Evolutionary conservation across 1,140 invertebrate genomes (phyloP), one percentile per base, ranked within the genome.

Genomic region (Hycleus cichorii): DNA sequence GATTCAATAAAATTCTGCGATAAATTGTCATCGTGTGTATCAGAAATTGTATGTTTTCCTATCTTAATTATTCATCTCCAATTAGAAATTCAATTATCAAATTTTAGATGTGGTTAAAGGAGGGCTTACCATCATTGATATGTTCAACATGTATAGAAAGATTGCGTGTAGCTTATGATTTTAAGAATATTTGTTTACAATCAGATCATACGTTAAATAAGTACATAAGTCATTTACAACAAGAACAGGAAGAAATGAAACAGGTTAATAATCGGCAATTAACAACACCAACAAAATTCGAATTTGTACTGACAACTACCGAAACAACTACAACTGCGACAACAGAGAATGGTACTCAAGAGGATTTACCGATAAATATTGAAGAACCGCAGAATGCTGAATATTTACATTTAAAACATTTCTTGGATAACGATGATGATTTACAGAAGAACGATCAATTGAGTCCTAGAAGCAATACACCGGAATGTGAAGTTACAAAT

Each of bases 331-430:
- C 44, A 3, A 57, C 27, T 43, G 40, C 62, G 44, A 55, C 27
- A n/a, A 49, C 46, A 47, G 7, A 32, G 4, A 32, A 32, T 32
- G 7, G 2, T 32, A 32, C 32, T 5, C 57, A 58, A 51, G 62
- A 63, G 4, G 49, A 55, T 9, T 45, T 63, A 32, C 43, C 63
- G 2, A 57, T 59, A 40, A 64, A 55, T n/a, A 63, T 55, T 27
- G 64, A 64, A 46, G 68, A 70, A 26, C 54, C 62, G 4, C 63
- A 64, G 49, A 71, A 70, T 59, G 48, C 67, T 9, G 67, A 68
- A 42, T 72, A 68, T 62, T 26, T 70, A 43, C 70, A 72, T 62
- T 54, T 72, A n/a, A 70, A 72, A 56, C 70, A 72, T 62, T 72
- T 72, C 55, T 57, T 70, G 11, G 68, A 72, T 51, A 68, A 60